Base-by-base conservation (phyloP, 1,140 invertebrate species). In the Drosophila funebris region DNA sequence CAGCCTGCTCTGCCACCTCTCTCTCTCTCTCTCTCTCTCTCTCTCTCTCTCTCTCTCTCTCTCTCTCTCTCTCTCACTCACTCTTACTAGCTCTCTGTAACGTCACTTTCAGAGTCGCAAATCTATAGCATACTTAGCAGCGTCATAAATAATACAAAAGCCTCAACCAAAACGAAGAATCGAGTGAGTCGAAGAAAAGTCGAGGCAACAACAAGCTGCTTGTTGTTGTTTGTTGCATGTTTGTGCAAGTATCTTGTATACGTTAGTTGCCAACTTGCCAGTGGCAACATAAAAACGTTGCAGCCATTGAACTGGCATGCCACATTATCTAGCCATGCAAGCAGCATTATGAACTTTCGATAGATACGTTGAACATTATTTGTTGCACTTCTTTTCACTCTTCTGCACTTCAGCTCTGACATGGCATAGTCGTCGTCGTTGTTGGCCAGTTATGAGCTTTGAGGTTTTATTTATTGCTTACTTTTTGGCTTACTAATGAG, bases 401-500 rank as follows among this genome's bases (percentile, higher is more conserved):
- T n/a, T 18, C 52, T 39, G 29, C 14, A 13, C 3, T n/a, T 9
- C 24, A 13, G 3, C 24, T 33, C 33, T 7, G 6, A 14, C 4
- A 16, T 53, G 29, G 18, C 13, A 3, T 3, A 0, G 31, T 18
- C 9, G 7, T 20, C 7, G 9, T 13, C 18, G 31, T 22, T 41
- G 52, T 41, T 66, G 52, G 13, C 29, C 29, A 43, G 44, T 60
- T 71, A 56, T 64, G 60, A 71, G 41, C 52, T 22, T 67, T 48
- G 60, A 27, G 52, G 66, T 61, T 56, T 67, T 73, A 68, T 68
- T 73, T 73, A 73, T 73, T 73, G 70, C 63, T 54, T 50, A 68
- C 56, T 68, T 68, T 68, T 61, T 73, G 64, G 63, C 56, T 68
- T 68, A 68, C 70, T 73, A 73, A 73, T 73, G 64, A 73, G 64